These are phyloP conservation scores for Drosophila stalkeri DNA, from an alignment of 2,888 invertebrate genomes.

Conservation along the genomic window DNA sequence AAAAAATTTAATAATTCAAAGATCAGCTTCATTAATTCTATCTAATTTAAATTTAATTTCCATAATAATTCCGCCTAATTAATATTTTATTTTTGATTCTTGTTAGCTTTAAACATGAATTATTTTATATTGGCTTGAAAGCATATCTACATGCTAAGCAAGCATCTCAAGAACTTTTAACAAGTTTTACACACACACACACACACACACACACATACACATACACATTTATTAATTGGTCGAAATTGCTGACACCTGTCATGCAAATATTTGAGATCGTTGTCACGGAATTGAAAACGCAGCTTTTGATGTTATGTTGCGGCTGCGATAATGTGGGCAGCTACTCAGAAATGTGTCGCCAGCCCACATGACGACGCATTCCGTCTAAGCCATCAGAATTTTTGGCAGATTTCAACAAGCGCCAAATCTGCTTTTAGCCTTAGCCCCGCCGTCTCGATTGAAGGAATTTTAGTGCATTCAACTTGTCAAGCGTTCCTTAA, in stretches of 20 bases:
- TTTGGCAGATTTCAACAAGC: conserved; percentile 33
- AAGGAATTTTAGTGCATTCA: conserved; percentile 13
- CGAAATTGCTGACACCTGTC: conserved; percentile 68
- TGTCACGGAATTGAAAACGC: conserved; percentile 40
- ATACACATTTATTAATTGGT: conserved; percentile 42
- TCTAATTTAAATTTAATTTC: not conserved
- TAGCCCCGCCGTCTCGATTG: conserved; percentile 11
- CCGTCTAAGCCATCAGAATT: conserved; percentile 18
- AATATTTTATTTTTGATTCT: not conserved
- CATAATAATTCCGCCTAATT: not conserved
- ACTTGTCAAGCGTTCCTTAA: not conserved
- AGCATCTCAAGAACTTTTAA: not conserved
- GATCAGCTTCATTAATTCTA: not conserved
- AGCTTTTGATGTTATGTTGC: conserved; percentile 33
- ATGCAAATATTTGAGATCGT: conserved; percentile 53
- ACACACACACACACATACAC: not conserved
- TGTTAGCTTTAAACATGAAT: not conserved
- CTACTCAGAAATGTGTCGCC: conserved; percentile 37
- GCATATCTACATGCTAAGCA: not conserved
- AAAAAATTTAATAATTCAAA: not conserved
- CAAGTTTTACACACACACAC: not conserved
- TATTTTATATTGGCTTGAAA: not conserved
- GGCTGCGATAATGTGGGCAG: conserved; percentile 23
- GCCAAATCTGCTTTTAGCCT: conserved; percentile 21
- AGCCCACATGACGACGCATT: conserved; percentile 20